Base-by-base conservation (phyloP, 2,113 vertebrate species). In the Felis chaus region DNA sequence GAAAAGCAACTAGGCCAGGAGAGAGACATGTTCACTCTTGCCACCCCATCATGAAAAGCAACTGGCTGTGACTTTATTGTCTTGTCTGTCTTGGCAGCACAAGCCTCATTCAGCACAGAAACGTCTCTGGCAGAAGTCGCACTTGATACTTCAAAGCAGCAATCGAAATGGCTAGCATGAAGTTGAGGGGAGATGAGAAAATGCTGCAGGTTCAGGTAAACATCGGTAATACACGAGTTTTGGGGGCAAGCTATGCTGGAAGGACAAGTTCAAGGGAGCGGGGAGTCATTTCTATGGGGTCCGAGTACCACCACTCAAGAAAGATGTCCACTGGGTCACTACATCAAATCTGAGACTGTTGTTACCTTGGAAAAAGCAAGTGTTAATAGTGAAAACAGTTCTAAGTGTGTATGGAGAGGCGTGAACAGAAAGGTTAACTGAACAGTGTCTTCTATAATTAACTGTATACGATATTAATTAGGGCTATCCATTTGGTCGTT, bases 31-130 rank as follows among this genome's bases (percentile, higher is more conserved):
- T 88, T 91, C 74, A 71, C 68, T 98, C 98, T 94, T 97, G 96
- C 90, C 83, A 61, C 14, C 31, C 19, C 21, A 15, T 94, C 90
- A 78, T 4, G 74, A 74, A 95, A 80, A 94, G 94, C 74, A 81
- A 68, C 87, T 33, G 91, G 79, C 80, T 97, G 2, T 18, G 81
- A 85, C 81, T 80, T 89, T 18, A 69, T 27, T 90, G 91, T 96
- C 89, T 53, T 79, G 79, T 97, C 96, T 96, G 68, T 78, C 94
- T 96, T 84, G 96, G 97, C 41, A 97, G 90, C 92, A 53, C 57
- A 63, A 48, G 71, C 29, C 50, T 84, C 66, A n/a, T 18, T 95
- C 61, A 76, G 89, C 92, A 84, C 3, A 65, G 25, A 73, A 73
- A 78, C 23, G 61, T 57, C 85, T 93, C 86, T 66, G 55, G 78